phyloP scores from a whole-genome alignment of 1,140 invertebrate species.

The Lethrus apterus region DNA sequence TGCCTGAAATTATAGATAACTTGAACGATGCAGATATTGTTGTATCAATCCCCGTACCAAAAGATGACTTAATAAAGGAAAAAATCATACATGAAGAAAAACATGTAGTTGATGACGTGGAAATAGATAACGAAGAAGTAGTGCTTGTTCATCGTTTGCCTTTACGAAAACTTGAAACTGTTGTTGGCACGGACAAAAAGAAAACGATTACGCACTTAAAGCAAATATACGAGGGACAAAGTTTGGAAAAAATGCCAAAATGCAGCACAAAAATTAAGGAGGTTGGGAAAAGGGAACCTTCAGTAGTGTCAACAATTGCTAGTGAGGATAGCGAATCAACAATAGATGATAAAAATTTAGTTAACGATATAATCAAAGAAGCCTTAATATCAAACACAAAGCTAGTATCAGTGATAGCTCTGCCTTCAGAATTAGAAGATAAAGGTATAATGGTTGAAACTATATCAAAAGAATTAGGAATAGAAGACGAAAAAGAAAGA shows the following conservation, averaged over 20 bases:
- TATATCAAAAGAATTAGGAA: neutral
- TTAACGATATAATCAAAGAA: conserved; percentile 32
- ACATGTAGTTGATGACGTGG: conserved; percentile 5
- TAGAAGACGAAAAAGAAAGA: neutral
- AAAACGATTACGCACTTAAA: no score
- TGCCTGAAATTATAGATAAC: no score
- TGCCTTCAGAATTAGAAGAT: conserved; percentile 20
- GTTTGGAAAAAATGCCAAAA: no score
- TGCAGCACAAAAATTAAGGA: no score
- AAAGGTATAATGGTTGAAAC: neutral
- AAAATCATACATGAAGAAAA: conserved; percentile 14
- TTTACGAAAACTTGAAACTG: no score
- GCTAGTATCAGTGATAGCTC: conserved; percentile 27
- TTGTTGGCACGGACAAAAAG: no score
- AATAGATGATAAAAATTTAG: conserved; percentile 14
- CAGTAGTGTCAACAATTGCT: conserved; percentile 7
- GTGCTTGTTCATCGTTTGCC: no score
- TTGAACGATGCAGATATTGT: no score
- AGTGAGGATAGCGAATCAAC: conserved; percentile 12
- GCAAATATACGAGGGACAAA: conserved; percentile 6
- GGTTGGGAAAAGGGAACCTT: no score
- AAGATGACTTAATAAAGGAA: neutral
- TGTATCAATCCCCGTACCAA: no score
- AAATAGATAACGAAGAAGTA: no score
- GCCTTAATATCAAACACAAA: conserved; percentile 27